These are phyloP conservation scores for Spizaetus ornatus DNA, from an alignment of 2,113 vertebrate genomes.

Conservation along the genomic window DNA sequence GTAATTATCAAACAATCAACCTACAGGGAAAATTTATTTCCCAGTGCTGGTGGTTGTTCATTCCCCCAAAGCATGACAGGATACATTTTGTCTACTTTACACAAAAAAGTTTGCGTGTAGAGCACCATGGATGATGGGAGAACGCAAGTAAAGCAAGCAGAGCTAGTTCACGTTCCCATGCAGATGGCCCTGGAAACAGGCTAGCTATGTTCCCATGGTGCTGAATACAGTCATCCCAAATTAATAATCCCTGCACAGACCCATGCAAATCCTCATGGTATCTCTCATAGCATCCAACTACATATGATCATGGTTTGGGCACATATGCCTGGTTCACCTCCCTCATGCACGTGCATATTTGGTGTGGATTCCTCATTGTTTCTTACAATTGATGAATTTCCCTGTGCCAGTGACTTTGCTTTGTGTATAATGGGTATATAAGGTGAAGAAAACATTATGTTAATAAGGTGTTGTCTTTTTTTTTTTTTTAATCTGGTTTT, in stretches of 20 bases:
- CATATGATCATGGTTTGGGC: background rate
- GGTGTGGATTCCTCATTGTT: background rate
- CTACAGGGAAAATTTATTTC: background rate
- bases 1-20: background rate
- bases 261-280: background rate
- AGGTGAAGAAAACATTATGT: constrained; percentile 1
- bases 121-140: background rate
- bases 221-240: background rate
- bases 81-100: background rate
- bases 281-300: background rate
- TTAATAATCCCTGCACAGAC: background rate
- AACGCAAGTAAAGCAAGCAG: background rate
- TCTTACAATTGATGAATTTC: background rate
- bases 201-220: background rate
- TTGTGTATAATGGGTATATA: background rate
- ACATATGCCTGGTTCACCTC: fast-evolving
- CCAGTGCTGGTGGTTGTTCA: background rate
- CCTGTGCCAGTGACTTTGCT: background rate
- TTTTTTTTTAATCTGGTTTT: background rate
- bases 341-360: fast-evolving
- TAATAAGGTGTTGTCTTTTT: background rate
- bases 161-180: background rate
- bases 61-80: background rate
- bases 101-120: background rate
- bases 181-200: background rate